phyloP scores from a whole-genome alignment of 1,140 invertebrate genomes.

The Nephila pilipes region DNA sequence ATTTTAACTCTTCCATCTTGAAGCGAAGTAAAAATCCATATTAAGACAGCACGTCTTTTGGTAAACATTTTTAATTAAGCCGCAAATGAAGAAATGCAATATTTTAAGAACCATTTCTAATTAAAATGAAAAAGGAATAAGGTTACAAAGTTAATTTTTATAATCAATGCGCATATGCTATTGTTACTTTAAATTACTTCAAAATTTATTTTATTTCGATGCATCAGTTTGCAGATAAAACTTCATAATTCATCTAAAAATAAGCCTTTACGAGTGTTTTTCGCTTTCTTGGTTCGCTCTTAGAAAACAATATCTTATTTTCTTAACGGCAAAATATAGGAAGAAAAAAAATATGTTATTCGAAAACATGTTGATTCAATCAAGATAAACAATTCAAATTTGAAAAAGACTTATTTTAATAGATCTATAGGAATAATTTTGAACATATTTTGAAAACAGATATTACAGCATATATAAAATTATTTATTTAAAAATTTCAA shows the following conservation, averaged over 20 bases:
- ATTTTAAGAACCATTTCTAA: slow-evolving; percentile 6
- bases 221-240: neutral
- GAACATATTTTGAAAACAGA: too few relatives aligned
- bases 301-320: neutral
- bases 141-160: neutral
- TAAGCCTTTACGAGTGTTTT: neutral
- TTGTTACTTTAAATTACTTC: neutral
- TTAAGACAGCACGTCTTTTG: neutral
- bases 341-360: neutral
- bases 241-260: neutral
- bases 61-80: neutral
- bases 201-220: neutral
- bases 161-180: neutral
- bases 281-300: neutral
- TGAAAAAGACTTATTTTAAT: too few relatives aligned
- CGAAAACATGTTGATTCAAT: too few relatives aligned
- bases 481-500: too few relatives aligned
- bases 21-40: neutral
- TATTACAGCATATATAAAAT: too few relatives aligned
- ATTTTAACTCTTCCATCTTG: neutral
- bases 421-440: too few relatives aligned
- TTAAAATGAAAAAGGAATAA: neutral
- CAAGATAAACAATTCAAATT: too few relatives aligned
- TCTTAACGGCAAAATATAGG: neutral
- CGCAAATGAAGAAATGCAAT: neutral